These are phyloP conservation scores for Geopemphigus sp. DNA, from an alignment of 1,140 invertebrate genomes.

Conservation along the genomic window DNA sequence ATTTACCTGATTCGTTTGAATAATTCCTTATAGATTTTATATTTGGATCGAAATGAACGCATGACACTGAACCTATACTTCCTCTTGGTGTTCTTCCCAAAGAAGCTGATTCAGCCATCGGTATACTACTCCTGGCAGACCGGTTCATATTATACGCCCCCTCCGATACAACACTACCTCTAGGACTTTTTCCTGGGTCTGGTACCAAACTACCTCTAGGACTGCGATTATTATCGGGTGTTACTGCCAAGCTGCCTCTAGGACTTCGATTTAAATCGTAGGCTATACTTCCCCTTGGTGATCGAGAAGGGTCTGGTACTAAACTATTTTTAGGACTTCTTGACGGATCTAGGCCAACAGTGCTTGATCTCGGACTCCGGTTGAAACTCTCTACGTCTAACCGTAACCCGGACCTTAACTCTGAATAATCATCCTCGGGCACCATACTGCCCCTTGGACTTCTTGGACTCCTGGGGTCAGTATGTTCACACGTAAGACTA, in stretches of 20 bases:
- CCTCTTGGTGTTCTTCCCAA: constrained; percentile 58
- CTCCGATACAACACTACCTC: constrained; percentile 63
- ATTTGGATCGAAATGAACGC: constrained; percentile 38
- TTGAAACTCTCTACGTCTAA: constrained; percentile 54
- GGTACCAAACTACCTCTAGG: constrained; percentile 58
- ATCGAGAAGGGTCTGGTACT: constrained; percentile 57
- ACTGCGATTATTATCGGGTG: constrained; percentile 54
- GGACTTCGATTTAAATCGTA: constrained; percentile 51
- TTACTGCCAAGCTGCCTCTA: constrained; percentile 52
- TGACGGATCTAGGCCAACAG: constrained; percentile 54
- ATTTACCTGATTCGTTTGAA: constrained; percentile 29
- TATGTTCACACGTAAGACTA: constrained; percentile 59
- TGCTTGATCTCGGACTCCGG: constrained; percentile 51
- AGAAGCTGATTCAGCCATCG: constrained; percentile 33
- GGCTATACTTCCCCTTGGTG: constrained; percentile 49
- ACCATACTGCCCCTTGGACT: constrained; percentile 57
- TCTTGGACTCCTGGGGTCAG: constrained; percentile 55
- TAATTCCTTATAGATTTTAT: constrained; percentile 4
- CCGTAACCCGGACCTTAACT: constrained; percentile 56
- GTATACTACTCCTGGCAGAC: constrained; percentile 55
- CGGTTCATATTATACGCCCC: constrained; percentile 59
- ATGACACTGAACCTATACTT: constrained; percentile 54
- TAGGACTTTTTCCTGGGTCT: constrained; percentile 58
- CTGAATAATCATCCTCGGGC: constrained; percentile 57
- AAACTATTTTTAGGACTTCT: constrained; percentile 65